These are phyloP conservation scores for Eupithecia tripunctaria DNA, from an alignment of 2,888 invertebrate genomes.

Conservation along the genomic window DNA sequence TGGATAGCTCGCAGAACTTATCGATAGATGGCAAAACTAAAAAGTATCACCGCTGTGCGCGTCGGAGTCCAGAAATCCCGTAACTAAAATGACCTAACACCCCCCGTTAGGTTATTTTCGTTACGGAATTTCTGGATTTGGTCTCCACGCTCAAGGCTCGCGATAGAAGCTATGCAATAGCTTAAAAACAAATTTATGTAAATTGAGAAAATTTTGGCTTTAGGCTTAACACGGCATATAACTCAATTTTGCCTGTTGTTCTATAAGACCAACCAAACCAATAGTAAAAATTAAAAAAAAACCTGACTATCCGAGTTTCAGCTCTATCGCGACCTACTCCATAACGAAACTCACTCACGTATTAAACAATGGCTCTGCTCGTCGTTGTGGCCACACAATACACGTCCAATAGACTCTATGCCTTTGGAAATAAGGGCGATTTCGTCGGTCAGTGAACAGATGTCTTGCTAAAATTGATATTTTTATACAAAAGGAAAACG, in stretches of 20 bases:
- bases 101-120: too few species aligned
- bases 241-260: background rate
- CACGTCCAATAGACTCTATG: conserved; percentile 18
- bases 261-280: background rate
- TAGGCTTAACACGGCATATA: background rate
- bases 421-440: conserved; percentile 14
- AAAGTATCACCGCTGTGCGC: too few species aligned
- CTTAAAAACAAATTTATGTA: too few species aligned
- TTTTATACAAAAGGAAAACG: conserved; percentile 31
- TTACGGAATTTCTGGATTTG: too few species aligned
- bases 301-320: conserved; percentile 1
- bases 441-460: conserved; percentile 12
- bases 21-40: too few species aligned
- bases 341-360: conserved; percentile 21
- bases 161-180: too few species aligned
- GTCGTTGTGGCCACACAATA: conserved; percentile 27
- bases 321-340: conserved; percentile 11
- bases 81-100: too few species aligned
- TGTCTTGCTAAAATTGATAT: conserved; percentile 24
- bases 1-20: too few species aligned
- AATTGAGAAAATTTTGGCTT: too few species aligned
- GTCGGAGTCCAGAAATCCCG: too few species aligned
- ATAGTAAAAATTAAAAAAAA: background rate
- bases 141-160: too few species aligned
- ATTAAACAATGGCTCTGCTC: conserved; percentile 29